phyloP scores from a whole-genome alignment of 2,113 vertebrate genomes.

The Terrapene triunguis region DNA sequence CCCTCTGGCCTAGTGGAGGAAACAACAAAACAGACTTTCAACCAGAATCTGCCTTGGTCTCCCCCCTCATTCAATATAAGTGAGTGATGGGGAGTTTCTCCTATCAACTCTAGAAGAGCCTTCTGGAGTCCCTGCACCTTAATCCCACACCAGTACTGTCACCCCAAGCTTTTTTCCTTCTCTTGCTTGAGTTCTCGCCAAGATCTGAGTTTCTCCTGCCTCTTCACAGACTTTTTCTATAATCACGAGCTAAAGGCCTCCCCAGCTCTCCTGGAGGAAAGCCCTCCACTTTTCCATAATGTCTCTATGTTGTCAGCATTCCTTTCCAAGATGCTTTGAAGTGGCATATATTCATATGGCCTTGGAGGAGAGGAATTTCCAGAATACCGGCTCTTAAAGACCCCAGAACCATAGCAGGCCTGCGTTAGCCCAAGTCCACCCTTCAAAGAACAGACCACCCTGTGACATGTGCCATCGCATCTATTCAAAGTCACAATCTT shows the following conservation, averaged over 20 bases:
- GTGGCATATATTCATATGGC: too few relatives aligned
- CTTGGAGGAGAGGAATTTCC: too few relatives aligned
- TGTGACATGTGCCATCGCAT: too few relatives aligned
- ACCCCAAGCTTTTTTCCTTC: neutral
- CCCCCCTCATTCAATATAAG: neutral
- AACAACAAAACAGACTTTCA: neutral
- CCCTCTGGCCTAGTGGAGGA: neutral
- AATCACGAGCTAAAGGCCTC: neutral
- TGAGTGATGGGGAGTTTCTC: neutral
- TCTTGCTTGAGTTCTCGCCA: neutral
- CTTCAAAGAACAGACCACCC: too few relatives aligned
- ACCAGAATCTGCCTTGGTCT: neutral
- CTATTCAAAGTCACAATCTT: too few relatives aligned
- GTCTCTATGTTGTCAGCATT: neutral
- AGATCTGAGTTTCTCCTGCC: neutral
- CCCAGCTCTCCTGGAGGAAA: neutral
- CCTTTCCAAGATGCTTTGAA: too few relatives aligned
- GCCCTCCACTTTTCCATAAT: neutral
- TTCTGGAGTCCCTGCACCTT: neutral
- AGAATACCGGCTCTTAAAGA: too few relatives aligned
- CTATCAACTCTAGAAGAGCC: neutral
- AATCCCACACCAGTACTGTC: neutral
- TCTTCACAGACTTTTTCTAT: neutral
- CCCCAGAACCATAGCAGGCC: too few relatives aligned
- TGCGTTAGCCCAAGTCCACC: too few relatives aligned